Percentiles rank a stretch among this genome's conserved stretches.
Conservation (phyloP, 2,113 vertebrate species). For the Nesospiza acunhae region DNA sequence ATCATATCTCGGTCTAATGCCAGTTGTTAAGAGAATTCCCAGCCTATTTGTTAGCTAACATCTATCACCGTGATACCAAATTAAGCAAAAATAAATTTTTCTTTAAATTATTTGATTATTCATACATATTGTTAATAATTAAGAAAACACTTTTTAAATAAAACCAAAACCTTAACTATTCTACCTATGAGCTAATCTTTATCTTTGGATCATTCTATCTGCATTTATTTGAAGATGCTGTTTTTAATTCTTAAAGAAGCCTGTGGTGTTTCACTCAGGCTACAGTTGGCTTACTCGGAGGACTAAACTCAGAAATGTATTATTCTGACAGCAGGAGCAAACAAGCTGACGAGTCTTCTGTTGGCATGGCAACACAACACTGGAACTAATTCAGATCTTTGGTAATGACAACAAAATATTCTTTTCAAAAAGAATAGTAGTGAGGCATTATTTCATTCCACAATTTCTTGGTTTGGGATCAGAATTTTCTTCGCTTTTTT, state of each 20-base stretch:
- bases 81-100: neutral
- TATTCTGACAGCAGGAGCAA: conserved; percentile 52
- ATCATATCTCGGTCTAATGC: neutral
- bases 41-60: neutral
- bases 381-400: conserved; percentile 41
- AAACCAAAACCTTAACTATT: neutral
- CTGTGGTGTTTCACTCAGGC: neutral
- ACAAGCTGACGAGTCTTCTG: neutral
- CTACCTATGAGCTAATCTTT: neutral
- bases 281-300: neutral
- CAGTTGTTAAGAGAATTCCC: neutral
- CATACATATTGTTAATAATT: neutral
- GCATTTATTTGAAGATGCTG: neutral
- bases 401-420: conserved; percentile 36
- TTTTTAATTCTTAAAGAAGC: neutral
- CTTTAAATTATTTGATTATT: neutral
- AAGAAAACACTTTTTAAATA: neutral
- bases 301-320: conserved; percentile 24
- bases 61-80: neutral
- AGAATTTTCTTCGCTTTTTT: neutral
- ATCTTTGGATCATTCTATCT: neutral
- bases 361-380: conserved; percentile 43
- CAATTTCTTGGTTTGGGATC: neutral
- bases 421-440: neutral
- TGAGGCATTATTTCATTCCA: neutral